Base-by-base conservation (phyloP, 2,797 vertebrate species). In the Gobionotothen gibberifrons region DNA sequence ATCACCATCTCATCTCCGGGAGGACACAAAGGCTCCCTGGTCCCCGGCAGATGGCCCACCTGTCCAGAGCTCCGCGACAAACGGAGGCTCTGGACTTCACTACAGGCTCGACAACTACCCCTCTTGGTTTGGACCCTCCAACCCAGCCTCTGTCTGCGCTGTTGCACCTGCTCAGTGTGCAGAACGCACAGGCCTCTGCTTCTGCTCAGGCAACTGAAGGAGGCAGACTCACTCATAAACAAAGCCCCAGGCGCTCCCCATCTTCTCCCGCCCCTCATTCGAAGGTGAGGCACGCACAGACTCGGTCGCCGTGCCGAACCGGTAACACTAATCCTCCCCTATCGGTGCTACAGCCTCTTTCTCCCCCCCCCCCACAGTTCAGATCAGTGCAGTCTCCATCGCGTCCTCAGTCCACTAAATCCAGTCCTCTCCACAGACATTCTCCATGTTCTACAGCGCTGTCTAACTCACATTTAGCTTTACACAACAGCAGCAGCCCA, bases 111-210 rank as follows among this genome's bases (percentile, higher is more conserved):
- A 66, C 74, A 17, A 69, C 79, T 19, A 49, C 74, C 40, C 81
- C 86, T 44, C 82, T 91, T 10, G 68, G 82, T 47, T 79, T 92
- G 82, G 93, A 93, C 68, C 90, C 90, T 84, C 93, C 94, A 36
- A 91, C 93, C 60, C 87, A 94, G 82, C 93, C 95, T 12, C 85
- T 95, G 29, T 95, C 95, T 14, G 94, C 95, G 55, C 78, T 96
- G 56, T 88, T 96, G 48, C 94, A 94, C 87, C 87, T 95, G 49
- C 93, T 96, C 56, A 94, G 94, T 74, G 93, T 95, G 62, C 95
- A 95, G 86, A 95, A 87, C 47, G 90, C 92, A 0, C 94, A 95
- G 64, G 88, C 86, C 22, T 82, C 85, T 13, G 61, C 82, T 43
- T 71, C 86, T n/a, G 79, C 69, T 78, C 93, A 91, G 62, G 74